Conservation (phyloP, 2,888 invertebrate species). For the Antheraea yamamai region DNA sequence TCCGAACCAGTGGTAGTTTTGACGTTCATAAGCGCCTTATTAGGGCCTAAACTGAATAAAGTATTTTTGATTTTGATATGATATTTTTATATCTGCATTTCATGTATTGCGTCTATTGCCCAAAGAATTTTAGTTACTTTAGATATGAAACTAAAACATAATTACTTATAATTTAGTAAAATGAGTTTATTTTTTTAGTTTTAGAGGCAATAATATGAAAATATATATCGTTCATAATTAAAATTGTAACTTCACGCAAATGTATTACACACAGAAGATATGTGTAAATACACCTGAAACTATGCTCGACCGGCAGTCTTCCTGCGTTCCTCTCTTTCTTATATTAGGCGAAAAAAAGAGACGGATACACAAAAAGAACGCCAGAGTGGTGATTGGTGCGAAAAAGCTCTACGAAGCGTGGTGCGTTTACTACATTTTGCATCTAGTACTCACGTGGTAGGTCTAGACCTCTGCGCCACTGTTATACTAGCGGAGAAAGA, state of each 20-base stretch:
- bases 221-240: too few relatives aligned
- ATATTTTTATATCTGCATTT: too few relatives aligned
- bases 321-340: conserved; percentile 5
- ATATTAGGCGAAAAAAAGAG: not conserved
- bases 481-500: conserved; percentile 77
- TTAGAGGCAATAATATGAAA: too few relatives aligned
- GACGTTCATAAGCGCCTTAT: too few relatives aligned
- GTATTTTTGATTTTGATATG: too few relatives aligned
- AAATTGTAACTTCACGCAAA: not conserved
- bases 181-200: too few relatives aligned
- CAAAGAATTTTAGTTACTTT: too few relatives aligned
- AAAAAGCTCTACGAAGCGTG: conserved; percentile 24
- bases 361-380: conserved; percentile 7
- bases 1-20: too few relatives aligned
- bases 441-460: conserved; percentile 76
- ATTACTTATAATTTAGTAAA: too few relatives aligned
- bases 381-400: conserved; percentile 19
- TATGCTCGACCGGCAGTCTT: not conserved
- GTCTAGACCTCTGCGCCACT: conserved; percentile 81
- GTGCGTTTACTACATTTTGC: conserved; percentile 23
- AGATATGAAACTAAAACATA: too few relatives aligned
- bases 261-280: not conserved
- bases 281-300: not conserved
- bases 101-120: too few relatives aligned
- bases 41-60: too few relatives aligned